These are phyloP conservation scores for Chionomys nivalis DNA, from an alignment of 2,113 vertebrate species.

Conservation along the genomic window DNA sequence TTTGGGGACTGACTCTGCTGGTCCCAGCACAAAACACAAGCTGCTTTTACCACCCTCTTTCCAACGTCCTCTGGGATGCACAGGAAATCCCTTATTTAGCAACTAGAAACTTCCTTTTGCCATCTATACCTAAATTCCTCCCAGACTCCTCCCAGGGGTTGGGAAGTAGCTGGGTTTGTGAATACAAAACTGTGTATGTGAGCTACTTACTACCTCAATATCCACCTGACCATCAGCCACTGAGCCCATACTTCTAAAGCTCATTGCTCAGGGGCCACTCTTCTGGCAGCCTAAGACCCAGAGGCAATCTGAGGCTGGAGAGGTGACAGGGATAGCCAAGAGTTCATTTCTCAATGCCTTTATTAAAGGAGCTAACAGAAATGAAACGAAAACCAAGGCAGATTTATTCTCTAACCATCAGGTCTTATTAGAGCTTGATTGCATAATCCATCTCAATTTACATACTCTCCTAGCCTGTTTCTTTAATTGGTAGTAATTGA, in stretches of 20 bases:
- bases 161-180: not conserved
- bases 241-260: not conserved
- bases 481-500: constrained; percentile 58
- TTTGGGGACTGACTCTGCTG: not conserved
- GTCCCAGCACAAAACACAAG: not conserved
- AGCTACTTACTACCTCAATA: not conserved
- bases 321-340: not conserved
- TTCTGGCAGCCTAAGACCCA: not conserved
- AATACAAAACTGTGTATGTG: not conserved
- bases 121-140: not conserved
- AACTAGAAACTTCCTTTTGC: not conserved
- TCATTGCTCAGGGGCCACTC: not conserved
- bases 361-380: constrained; percentile 56
- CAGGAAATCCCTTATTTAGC: not conserved
- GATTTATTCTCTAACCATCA: constrained; percentile 57
- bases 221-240: not conserved
- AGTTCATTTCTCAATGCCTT: constrained; percentile 11
- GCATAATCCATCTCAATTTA: constrained; percentile 63
- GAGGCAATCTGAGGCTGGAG: not conserved
- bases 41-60: not conserved
- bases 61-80: not conserved
- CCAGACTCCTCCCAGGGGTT: not conserved
- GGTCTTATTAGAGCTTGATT: constrained; percentile 64
- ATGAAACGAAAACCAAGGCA: constrained; percentile 70
- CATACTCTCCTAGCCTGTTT: constrained; percentile 49